phyloP scores from a whole-genome alignment of 1,140 invertebrate species.

The Drosophila willistoni region DNA sequence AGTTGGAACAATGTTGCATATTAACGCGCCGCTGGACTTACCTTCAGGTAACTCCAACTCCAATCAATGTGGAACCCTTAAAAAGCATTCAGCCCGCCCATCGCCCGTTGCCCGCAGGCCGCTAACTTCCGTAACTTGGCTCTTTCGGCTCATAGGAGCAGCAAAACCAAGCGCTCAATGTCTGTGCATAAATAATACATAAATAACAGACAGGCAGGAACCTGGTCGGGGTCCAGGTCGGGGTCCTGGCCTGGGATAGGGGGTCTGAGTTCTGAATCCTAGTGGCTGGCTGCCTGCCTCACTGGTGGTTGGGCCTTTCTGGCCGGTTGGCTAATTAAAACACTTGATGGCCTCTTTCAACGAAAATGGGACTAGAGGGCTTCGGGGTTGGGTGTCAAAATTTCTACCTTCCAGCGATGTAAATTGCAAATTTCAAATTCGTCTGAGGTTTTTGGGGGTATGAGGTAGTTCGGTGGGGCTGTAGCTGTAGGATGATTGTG shows the following conservation, averaged over 20 bases:
- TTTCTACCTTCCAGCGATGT: conserved; percentile 48
- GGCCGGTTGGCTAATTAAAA: conserved; percentile 67
- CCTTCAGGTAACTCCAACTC: conserved; percentile 2
- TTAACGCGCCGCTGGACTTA: conserved; percentile 49
- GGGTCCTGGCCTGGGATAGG: neutral
- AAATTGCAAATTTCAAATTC: conserved; percentile 66
- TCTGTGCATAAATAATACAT: conserved; percentile 78
- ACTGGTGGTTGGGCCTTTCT: conserved; percentile 21
- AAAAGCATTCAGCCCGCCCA: neutral
- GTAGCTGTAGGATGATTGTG: too few relatives aligned
- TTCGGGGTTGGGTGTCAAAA: conserved; percentile 42
- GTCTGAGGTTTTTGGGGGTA: neutral
- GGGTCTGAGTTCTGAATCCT: neutral
- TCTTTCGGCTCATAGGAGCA: conserved; percentile 2
- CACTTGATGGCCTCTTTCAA: conserved; percentile 69
- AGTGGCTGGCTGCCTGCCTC: neutral
- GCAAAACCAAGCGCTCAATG: conserved; percentile 51
- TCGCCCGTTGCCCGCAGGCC: neutral
- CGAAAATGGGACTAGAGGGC: conserved; percentile 30
- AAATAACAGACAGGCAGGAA: conserved; percentile 68
- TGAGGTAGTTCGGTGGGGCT: neutral
- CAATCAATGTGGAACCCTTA: neutral
- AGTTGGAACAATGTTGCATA: conserved; percentile 76
- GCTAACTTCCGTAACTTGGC: conserved; percentile 18
- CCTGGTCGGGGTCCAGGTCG: conserved; percentile 21